These are phyloP conservation scores for Drosophila niveifrons DNA, from an alignment of 2,888 invertebrate genomes.

Conservation along the genomic window DNA sequence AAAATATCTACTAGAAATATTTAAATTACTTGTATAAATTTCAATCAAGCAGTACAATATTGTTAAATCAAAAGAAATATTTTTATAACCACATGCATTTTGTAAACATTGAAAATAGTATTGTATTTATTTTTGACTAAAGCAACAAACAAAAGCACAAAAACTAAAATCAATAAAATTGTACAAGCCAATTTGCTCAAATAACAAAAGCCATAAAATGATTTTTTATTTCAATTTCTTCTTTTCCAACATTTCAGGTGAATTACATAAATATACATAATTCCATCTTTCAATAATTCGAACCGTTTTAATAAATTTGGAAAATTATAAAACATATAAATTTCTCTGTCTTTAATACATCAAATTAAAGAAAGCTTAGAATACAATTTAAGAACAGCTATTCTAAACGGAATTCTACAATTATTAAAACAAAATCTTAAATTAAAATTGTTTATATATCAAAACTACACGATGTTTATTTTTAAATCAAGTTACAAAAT, in stretches of 20 bases:
- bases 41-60: conserved; percentile 20
- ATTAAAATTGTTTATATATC: too few species aligned
- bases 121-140: conserved; percentile 27
- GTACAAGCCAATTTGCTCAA: conserved; percentile 84
- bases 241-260: conserved; percentile 12
- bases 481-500: too few species aligned
- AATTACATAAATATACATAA: not conserved
- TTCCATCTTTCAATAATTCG: too few species aligned
- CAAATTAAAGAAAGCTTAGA: too few species aligned
- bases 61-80: conserved; percentile 15
- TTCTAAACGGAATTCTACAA: too few species aligned
- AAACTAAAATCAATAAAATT: conserved; percentile 81
- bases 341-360: too few species aligned
- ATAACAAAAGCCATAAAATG: conserved; percentile 67
- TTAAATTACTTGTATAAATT: conserved; percentile 27
- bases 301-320: too few species aligned
- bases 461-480: too few species aligned
- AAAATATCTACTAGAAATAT: conserved; percentile 3
- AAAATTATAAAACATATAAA: too few species aligned
- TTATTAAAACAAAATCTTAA: too few species aligned
- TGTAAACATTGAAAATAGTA: conserved; percentile 66
- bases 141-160: conserved; percentile 20
- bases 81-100: conserved; percentile 24
- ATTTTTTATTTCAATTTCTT: conserved; percentile 10
- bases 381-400: too few species aligned